Percentiles rank a stretch among this genome's conserved stretches.
These are phyloP conservation scores for Sterrhoptilus dennistouni DNA, from an alignment of 2,113 vertebrate species.

Conservation along the genomic window DNA sequence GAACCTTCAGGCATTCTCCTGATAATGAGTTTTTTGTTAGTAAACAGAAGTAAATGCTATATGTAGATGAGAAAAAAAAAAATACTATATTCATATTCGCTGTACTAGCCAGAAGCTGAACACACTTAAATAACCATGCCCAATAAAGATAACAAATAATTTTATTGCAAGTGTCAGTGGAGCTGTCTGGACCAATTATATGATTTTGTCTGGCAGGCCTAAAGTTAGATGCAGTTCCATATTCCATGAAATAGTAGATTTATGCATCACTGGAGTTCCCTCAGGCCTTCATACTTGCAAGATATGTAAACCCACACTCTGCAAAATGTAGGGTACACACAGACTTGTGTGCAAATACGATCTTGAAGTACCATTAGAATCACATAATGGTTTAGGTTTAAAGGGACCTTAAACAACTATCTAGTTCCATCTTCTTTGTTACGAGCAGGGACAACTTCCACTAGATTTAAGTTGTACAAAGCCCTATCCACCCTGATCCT, in stretches of 20 bases:
- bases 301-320: neutral
- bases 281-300: neutral
- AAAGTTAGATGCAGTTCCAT: neutral
- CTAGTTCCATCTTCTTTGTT: neutral
- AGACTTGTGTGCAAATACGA: fast-evolving
- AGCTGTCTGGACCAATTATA: neutral
- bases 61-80: neutral
- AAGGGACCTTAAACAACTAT: neutral
- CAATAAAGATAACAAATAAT: neutral
- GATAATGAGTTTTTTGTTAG: neutral
- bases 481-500: neutral
- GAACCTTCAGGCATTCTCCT: neutral
- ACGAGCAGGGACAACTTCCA: neutral
- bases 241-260: neutral
- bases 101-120: neutral
- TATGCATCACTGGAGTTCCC: neutral
- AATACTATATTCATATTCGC: neutral
- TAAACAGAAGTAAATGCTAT: neutral
- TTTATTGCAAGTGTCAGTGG: neutral
- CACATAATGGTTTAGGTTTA: neutral
- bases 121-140: neutral
- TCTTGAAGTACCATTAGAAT: neutral
- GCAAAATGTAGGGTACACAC: neutral
- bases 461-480: neutral
- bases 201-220: neutral